These are phyloP conservation scores for Vidua chalybeata DNA, from an alignment of 2,113 vertebrate species.

Conservation along the genomic window DNA sequence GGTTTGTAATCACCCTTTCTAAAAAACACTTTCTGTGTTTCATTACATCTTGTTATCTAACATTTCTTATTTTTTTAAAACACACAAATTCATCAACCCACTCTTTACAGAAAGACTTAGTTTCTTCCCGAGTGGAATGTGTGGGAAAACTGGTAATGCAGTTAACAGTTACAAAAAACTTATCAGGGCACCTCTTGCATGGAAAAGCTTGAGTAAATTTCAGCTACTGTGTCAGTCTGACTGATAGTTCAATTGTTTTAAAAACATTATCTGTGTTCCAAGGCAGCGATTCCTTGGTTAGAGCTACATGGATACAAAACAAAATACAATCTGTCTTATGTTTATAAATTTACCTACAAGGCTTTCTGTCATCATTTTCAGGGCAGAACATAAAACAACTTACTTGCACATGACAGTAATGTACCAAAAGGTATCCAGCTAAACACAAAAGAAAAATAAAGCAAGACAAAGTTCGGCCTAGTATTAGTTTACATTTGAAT, in stretches of 20 bases:
- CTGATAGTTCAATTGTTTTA: neutral
- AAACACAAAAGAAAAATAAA: neutral
- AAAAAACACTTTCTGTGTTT: neutral
- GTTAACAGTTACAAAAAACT: neutral
- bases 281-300: neutral
- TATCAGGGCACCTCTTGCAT: neutral
- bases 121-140: neutral
- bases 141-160: neutral
- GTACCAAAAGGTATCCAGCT: neutral
- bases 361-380: neutral
- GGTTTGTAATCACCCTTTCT: neutral
- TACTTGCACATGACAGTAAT: neutral
- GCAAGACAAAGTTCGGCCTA: fast-evolving
- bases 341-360: neutral
- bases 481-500: neutral
- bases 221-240: neutral
- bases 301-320: neutral
- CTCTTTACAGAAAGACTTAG: neutral
- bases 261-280: neutral
- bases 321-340: neutral
- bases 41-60: neutral
- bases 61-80: neutral
- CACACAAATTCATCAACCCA: neutral
- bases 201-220: neutral
- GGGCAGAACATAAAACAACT: neutral